phyloP scores from a whole-genome alignment of 2,797 vertebrate genomes.

The Malacoraja senta region DNA sequence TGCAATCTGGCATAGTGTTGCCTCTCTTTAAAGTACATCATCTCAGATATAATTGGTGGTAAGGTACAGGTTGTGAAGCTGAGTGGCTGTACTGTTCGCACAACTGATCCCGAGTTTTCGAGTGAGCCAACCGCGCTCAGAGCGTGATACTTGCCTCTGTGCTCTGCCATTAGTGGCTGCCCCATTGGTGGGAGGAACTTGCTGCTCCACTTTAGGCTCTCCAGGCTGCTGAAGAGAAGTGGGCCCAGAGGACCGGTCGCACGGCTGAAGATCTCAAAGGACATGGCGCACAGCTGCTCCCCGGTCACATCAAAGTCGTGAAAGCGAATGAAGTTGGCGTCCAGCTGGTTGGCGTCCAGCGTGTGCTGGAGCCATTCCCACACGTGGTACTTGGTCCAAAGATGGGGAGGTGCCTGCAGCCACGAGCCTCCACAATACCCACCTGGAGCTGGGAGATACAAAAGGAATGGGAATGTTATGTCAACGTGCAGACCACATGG shows the following conservation, averaged over 20 bases:
- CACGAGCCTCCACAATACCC: slow-evolving; percentile 61
- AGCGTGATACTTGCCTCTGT: slow-evolving; percentile 2
- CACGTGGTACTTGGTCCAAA: slow-evolving; percentile 93
- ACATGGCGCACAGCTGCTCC: slow-evolving; percentile 83
- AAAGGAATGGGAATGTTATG: too few relatives aligned
- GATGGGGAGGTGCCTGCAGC: slow-evolving; percentile 83
- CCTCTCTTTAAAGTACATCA: too few relatives aligned
- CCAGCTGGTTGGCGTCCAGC: slow-evolving; percentile 89
- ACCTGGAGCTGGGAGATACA: neutral
- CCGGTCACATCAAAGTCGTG: slow-evolving; percentile 90
- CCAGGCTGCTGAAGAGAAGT: slow-evolving; percentile 79
- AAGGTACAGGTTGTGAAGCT: too few relatives aligned
- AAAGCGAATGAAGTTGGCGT: slow-evolving; percentile 82
- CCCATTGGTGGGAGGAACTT: slow-evolving; percentile 43
- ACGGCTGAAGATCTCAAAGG: slow-evolving; percentile 79
- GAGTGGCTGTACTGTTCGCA: neutral
- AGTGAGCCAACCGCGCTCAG: neutral
- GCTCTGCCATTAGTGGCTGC: neutral
- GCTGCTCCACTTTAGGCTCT: slow-evolving; percentile 87
- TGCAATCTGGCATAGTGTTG: too few relatives aligned
- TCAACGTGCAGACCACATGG: neutral
- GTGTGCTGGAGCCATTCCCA: slow-evolving; percentile 98
- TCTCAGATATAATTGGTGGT: too few relatives aligned
- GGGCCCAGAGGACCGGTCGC: slow-evolving; percentile 78
- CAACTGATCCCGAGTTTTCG: neutral